Conservation (phyloP, 2,797 vertebrate genomes). For the Enoplosus armatus region DNA sequence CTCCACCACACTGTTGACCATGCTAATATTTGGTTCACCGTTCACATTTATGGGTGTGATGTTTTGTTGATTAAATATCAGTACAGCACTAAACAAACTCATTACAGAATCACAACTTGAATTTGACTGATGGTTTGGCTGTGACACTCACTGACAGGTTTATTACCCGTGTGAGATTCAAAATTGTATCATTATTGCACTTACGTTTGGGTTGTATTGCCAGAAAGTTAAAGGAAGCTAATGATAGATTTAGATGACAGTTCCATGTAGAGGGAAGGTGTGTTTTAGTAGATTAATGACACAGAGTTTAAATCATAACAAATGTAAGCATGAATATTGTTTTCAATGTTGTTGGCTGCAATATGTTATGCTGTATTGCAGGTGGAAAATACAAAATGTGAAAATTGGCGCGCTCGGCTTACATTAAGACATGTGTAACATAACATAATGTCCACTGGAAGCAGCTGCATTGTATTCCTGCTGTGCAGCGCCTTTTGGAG, state of each 20-base stretch:
- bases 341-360: background rate
- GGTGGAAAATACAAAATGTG: constrained; percentile 2
- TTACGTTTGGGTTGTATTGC: background rate
- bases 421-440: background rate
- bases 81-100: constrained; percentile 5
- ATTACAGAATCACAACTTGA: constrained; percentile 11
- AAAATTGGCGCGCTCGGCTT: background rate
- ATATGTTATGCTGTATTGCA: background rate
- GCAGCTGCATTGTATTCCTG: background rate
- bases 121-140: constrained; percentile 2
- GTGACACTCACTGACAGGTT: background rate
- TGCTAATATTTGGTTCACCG: constrained; percentile 47
- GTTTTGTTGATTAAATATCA: constrained; percentile 28
- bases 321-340: background rate
- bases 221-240: background rate
- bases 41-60: constrained; percentile 8
- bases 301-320: background rate
- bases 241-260: background rate
- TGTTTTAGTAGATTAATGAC: background rate
- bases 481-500: background rate
- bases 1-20: constrained; percentile 33
- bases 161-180: background rate
- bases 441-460: background rate
- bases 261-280: background rate
- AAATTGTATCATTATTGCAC: background rate